Conservation (phyloP, 2,113 vertebrate species). For the Sterna hirundo region DNA sequence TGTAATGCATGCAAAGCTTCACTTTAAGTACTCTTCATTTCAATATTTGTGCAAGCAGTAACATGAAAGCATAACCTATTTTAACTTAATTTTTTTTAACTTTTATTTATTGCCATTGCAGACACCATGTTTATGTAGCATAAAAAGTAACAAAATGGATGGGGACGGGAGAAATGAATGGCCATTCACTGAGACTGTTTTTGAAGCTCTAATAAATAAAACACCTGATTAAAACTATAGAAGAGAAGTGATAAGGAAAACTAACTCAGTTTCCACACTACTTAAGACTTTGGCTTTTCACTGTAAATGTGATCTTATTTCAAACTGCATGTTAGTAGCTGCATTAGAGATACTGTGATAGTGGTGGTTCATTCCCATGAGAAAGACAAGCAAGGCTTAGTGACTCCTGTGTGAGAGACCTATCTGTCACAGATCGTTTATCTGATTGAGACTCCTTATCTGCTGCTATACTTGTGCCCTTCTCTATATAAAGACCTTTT, state of each 20-base stretch:
- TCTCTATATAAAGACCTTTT: constrained; percentile 23
- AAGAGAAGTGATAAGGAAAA: constrained; percentile 74
- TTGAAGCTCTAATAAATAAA: constrained; percentile 52
- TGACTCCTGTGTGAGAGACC: constrained; percentile 75
- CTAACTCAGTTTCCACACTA: constrained; percentile 76
- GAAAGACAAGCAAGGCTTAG: constrained; percentile 68
- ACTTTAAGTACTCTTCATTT: not conserved
- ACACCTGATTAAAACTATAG: constrained; percentile 45
- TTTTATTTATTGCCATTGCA: not conserved
- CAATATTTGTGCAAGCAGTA: not conserved
- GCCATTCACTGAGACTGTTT: constrained; percentile 37
- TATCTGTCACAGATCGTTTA: constrained; percentile 72
- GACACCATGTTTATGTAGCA: not conserved
- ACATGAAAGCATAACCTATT: not conserved
- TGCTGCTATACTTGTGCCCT: constrained; percentile 28
- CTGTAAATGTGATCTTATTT: too few species aligned
- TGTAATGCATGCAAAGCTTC: not conserved
- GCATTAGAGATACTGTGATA: constrained; percentile 75
- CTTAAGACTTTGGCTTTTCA: constrained; percentile 71
- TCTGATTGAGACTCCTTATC: constrained; percentile 56
- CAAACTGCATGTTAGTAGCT: constrained; percentile 63
- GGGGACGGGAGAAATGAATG: not conserved
- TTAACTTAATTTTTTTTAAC: not conserved
- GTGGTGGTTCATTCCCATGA: constrained; percentile 67
- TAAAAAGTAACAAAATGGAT: not conserved